Evolutionary conservation across 2,797 vertebrate genomes (phyloP).

Genomic region (Thunnus albacares): DNA sequence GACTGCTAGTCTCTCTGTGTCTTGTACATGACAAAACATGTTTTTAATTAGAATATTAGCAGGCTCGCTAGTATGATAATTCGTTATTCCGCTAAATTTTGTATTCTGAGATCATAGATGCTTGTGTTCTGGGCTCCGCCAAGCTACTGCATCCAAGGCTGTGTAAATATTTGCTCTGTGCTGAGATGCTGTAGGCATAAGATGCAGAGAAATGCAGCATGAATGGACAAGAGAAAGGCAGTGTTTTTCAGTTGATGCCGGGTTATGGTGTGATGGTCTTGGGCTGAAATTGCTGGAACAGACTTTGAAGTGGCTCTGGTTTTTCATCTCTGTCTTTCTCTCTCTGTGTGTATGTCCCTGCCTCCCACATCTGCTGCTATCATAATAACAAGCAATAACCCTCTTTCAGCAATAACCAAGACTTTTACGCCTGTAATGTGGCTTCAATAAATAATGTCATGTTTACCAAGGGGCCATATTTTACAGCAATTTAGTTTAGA

Average conservation of each 20-base stretch:
- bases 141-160: constrained; percentile 4
- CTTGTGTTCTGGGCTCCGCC: background rate
- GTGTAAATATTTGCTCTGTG: constrained; percentile 32
- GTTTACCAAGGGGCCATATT: constrained; percentile 79
- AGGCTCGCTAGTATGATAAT: background rate
- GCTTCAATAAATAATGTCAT: constrained; percentile 81
- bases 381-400: constrained; percentile 78
- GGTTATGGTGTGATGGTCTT: constrained; percentile 53
- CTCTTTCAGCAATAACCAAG: constrained; percentile 74
- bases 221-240: constrained; percentile 56
- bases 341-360: constrained; percentile 74
- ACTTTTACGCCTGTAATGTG: constrained; percentile 77
- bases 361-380: constrained; percentile 78
- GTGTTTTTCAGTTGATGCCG: constrained; percentile 38
- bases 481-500: constrained; percentile 76
- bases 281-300: constrained; percentile 67
- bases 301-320: constrained; percentile 72
- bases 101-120: background rate
- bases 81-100: background rate
- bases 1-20: no score
- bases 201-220: constrained; percentile 58
- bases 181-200: constrained; percentile 33
- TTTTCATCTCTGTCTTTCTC: constrained; percentile 52
- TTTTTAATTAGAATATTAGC: background rate
- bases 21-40: background rate